Evolutionary conservation across 2,113 vertebrate species (phyloP).

Genomic region (Cnemophilus loriae): DNA sequence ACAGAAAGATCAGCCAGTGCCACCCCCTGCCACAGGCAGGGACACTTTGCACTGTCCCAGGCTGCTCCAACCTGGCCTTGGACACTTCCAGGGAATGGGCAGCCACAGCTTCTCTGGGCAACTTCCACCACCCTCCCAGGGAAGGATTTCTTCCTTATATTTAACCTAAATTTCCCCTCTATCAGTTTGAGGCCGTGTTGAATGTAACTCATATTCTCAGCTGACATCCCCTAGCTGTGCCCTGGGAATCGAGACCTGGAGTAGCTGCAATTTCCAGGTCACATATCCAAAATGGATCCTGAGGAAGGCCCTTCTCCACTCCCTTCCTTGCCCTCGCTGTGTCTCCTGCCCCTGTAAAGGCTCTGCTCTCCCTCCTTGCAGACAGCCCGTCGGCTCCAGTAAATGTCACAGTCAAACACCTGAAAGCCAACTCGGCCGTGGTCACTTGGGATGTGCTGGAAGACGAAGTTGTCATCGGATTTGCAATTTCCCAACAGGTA

Average conservation of each 20-base stretch:
- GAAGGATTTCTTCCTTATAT: background rate
- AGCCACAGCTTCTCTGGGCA: background rate
- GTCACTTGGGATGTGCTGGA: constrained; percentile 95
- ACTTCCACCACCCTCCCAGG: background rate
- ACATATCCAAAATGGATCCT: background rate
- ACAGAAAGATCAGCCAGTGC: background rate
- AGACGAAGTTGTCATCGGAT: constrained; percentile 94
- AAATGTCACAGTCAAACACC: constrained; percentile 92
- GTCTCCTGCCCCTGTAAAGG: constrained; percentile 6
- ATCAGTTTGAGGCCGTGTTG: accelerated
- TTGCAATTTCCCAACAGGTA: constrained; percentile 97
- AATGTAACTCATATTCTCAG: background rate
- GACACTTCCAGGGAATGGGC: background rate
- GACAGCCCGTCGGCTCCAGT: constrained; percentile 91
- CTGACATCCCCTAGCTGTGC: background rate
- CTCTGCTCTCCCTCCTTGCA: constrained; percentile 69
- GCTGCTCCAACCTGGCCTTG: background rate
- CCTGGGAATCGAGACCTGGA: background rate
- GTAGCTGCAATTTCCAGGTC: background rate
- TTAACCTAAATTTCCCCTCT: background rate
- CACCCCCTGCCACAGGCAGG: background rate
- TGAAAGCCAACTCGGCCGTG: constrained; percentile 90
- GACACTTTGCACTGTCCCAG: background rate
- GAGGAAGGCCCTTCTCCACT: background rate
- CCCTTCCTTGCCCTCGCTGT: background rate